Evolutionary conservation across 2,888 invertebrate species (phyloP).

Genomic region (Caenorhabditis sp.): DNA sequence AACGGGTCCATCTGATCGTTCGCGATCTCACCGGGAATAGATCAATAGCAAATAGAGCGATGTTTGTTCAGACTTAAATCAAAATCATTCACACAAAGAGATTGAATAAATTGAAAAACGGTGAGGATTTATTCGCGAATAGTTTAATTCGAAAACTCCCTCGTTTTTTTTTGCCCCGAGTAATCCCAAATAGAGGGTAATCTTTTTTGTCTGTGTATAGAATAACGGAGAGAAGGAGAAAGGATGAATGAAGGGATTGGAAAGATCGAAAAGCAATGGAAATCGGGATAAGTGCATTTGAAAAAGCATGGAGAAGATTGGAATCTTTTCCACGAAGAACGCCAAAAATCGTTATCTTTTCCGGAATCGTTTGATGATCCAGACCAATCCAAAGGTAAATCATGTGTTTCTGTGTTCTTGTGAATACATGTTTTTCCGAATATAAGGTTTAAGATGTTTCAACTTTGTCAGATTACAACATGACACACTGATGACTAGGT

Average conservation of each 20-base stretch:
- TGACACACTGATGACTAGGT: too few species aligned
- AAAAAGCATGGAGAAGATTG: conserved; percentile 35
- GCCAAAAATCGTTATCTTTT: conserved; percentile 17
- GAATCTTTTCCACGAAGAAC: conserved; percentile 29
- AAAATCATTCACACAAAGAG: conserved; percentile 20
- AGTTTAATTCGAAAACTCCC: conserved; percentile 31
- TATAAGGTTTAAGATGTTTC: neutral
- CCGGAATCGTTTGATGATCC: conserved; percentile 14
- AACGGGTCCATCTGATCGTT: conserved; percentile 54
- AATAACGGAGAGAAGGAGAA: neutral
- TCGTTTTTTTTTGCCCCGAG: conserved; percentile 1
- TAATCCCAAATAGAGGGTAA: conserved; percentile 36
- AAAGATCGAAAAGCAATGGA: conserved; percentile 18
- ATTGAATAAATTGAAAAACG: conserved; percentile 21
- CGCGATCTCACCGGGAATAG: conserved; percentile 37
- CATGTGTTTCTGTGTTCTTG: neutral
- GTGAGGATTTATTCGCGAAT: conserved; percentile 6
- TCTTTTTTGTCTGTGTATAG: conserved; percentile 14
- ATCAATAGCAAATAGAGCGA: conserved; percentile 35
- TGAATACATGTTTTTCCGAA: neutral
- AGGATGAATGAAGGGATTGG: neutral
- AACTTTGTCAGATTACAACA: neutral
- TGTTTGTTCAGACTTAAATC: conserved; percentile 56
- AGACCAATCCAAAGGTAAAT: neutral
- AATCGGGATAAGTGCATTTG: conserved; percentile 25